phyloP scores from a whole-genome alignment of 2,797 vertebrate genomes.

The Eremophila alpestris region DNA sequence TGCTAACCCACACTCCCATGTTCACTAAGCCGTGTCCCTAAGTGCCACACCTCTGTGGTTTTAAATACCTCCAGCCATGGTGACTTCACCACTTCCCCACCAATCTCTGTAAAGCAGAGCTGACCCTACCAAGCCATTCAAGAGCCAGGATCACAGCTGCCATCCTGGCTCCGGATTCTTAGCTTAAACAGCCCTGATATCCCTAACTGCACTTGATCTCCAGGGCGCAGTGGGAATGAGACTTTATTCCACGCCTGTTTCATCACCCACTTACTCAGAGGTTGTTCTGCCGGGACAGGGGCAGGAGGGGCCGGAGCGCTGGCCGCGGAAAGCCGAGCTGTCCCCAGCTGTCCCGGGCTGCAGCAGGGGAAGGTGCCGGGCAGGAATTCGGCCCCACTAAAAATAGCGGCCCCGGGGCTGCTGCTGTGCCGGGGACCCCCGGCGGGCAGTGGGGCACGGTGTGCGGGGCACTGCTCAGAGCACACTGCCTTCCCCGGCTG shows the following conservation, averaged over 20 bases:
- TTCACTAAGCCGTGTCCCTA: not conserved
- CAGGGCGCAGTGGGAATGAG: not conserved
- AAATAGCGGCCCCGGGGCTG: not conserved
- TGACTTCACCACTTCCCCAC: not conserved
- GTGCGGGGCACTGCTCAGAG: accelerated
- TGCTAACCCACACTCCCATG: not conserved
- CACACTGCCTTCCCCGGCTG: accelerated
- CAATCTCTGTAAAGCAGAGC: not conserved
- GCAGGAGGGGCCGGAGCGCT: not conserved
- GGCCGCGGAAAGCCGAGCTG: not conserved
- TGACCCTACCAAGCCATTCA: too few species aligned
- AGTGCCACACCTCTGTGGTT: not conserved
- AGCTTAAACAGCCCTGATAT: not conserved
- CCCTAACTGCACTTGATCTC: not conserved
- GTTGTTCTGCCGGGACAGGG: not conserved
- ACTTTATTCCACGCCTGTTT: accelerated
- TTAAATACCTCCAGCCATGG: not conserved
- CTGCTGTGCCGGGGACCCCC: not conserved
- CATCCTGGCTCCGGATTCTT: not conserved
- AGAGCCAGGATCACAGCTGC: not conserved
- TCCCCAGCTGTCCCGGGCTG: not conserved
- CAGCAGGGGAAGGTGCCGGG: not conserved
- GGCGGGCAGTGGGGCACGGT: not conserved
- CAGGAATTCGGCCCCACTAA: conserved; percentile 3
- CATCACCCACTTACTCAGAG: accelerated